Conservation (phyloP, 23 tunicate genomes). For the Ascidia mentula region DNA sequence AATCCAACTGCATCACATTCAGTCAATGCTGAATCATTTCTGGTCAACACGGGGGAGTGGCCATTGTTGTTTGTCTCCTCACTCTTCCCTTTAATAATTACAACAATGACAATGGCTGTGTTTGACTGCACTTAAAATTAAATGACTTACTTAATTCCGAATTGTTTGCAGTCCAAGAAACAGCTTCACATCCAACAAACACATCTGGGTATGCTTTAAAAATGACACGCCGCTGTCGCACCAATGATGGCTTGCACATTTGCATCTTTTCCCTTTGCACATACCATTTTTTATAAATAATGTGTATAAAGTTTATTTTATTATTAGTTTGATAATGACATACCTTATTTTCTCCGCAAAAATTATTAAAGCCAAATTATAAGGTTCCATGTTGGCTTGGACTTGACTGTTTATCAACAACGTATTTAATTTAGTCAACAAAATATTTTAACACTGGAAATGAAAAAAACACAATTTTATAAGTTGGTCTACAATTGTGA, state of each 20-base stretch:
- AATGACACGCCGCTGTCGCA: slow-evolving; percentile 48
- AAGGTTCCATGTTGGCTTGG: slow-evolving; percentile 25
- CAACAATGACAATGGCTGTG: background rate
- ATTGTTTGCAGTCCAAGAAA: slow-evolving; percentile 29
- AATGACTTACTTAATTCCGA: background rate
- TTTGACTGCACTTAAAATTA: background rate
- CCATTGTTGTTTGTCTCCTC: slow-evolving; percentile 3
- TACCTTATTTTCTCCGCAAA: slow-evolving; percentile 39
- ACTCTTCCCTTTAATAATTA: background rate
- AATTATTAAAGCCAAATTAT: slow-evolving; percentile 21
- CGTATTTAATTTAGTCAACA: too few relatives aligned
- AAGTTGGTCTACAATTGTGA: background rate
- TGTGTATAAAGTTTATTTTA: too few relatives aligned
- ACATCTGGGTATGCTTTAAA: slow-evolving; percentile 66
- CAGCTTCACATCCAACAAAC: slow-evolving; percentile 68
- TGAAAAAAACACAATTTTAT: background rate
- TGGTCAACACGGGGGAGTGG: background rate
- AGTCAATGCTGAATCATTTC: slow-evolving; percentile 8
- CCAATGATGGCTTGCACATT: slow-evolving; percentile 32
- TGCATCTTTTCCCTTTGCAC: slow-evolving; percentile 47
- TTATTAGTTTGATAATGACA: too few relatives aligned
- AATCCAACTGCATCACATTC: slow-evolving; percentile 32
- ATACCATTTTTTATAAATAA: too few relatives aligned
- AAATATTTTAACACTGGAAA: background rate
- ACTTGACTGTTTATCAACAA: too few relatives aligned